Base-by-base conservation (phyloP, 2,888 invertebrate species). In the Hedya salicella region DNA sequence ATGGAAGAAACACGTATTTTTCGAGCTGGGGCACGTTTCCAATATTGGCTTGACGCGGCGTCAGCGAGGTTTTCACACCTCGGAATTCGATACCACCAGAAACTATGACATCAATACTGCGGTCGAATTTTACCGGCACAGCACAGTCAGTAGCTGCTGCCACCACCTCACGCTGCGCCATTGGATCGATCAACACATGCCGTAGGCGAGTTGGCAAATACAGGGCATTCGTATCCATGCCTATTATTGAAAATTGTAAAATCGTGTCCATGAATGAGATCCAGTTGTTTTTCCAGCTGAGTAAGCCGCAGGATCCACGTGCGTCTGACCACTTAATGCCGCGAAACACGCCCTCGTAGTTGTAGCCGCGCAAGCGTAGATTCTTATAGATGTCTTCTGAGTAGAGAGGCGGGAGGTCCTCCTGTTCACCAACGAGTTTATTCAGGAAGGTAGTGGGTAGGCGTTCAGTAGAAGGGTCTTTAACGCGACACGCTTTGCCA, bases 251-350 rank as follows among this genome's bases (percentile, higher is more conserved):
- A 82, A 98, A 97, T 89, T 99, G 99, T 50, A 99, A 94, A 96
- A 99, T 97, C 0, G 98, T 98, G 84, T 99, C 99, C 88, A 99
- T 95, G 89, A 96, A 99, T 48, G 98, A 95, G 65, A 99, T 95
- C 98, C 99, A 99, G 88, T 98, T 97, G 72, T 95, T 95, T 62
- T 94, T 94, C 98, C 98, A 99, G 69, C 94, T 92, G 70, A 99
- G 92, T 77, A 94, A 92, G 44, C 98, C 98, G 70, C 81, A 86
- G 0, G 90, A 84, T 60, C 96, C 96, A 75, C 93, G 93, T 75
- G 96, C 94, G 82, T 97, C 96, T 0, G 97, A 94, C 42, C 93
- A 86, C 17, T 92, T 82, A 73, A 99, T 96, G 52, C 98, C 98
- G 75, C 95, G 94, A 93, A 98, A 98, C 13, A 95, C 85, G 30